Evolutionary conservation across 2,797 vertebrate species (phyloP), one percentile per base, ranked within the genome.

Genomic region (Tympanoctomys barrerae): DNA sequence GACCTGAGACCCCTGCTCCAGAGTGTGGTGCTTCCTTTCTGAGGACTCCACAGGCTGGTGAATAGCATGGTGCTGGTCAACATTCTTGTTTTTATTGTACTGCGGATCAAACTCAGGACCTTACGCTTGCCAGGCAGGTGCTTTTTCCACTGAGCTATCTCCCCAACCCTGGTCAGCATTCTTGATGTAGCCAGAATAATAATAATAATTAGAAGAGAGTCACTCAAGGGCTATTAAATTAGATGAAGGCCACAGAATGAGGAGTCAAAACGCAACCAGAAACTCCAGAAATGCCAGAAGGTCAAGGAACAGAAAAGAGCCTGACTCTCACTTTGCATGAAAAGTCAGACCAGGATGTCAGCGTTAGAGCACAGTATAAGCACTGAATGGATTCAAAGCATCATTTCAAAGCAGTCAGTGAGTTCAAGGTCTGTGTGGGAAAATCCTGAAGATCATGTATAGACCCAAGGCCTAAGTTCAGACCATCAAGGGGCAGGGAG

Each of bases 381-480:
- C 9, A 59, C 82, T 19, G 49, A 86, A 59, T 9, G 9, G 26
- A 52, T 5, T 31, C 21, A 28, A 62, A 39, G 64, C 8, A 24
- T 28, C 31, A 1, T 75, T 77, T 86, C 26, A 31, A 46, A 77
- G 57, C 59, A 2, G 18, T 26, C 11, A 3, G 5, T 2, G 87
- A 36, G 26, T 8, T 77, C 18, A 12, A 12, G 77, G 22, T 8
- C 33, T 5, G 0, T 0, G 1, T 52, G 77, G 59, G 73, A 31
- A 73, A 11, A 1, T 39, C 39, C 33, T 2, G 24, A 0, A 42
- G 90, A 10, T 3, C 31, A 31, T 6, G 16, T 2, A 0, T 0
- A 3, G 12, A 42, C n/a, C 19, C 0, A 1, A 1, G 0, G 13
- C 54, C 81, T 49, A 36, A 7, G 57, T 31, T 22, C 9, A 24